phyloP scores from a whole-genome alignment of 2,113 vertebrate genomes.

The Notarius quadriscutis region DNA sequence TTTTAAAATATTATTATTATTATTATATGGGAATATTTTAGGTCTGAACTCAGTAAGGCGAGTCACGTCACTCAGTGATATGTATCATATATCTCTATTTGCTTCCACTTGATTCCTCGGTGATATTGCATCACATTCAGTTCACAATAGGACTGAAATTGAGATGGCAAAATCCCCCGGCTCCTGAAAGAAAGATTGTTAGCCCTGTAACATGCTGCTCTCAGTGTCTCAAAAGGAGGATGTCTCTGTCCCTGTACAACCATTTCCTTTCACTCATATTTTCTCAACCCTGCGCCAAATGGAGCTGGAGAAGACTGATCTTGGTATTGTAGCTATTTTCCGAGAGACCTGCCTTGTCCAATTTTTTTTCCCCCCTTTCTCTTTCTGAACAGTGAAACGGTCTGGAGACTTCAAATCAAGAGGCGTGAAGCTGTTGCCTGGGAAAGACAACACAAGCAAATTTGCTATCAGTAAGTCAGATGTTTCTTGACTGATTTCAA shows the following conservation, averaged over 20 bases:
- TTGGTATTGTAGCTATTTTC: constrained; percentile 6
- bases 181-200: constrained; percentile 16
- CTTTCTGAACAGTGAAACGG: constrained; percentile 96
- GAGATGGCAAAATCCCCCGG: neutral
- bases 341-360: neutral
- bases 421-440: constrained; percentile 99
- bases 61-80: neutral
- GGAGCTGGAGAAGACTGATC: constrained; percentile 12
- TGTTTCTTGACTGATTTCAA: constrained; percentile 56
- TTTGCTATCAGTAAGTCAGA: constrained; percentile 97
- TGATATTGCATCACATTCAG: neutral
- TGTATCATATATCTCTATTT: neutral
- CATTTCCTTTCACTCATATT: constrained; percentile 10
- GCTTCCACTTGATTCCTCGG: neutral
- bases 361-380: constrained; percentile 58
- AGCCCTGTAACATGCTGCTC: constrained; percentile 6
- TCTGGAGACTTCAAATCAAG: constrained; percentile 99
- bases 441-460: constrained; percentile 99
- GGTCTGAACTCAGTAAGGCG: neutral
- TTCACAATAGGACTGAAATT: neutral
- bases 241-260: neutral
- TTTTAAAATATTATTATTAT: neutral
- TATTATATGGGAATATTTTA: too few relatives aligned
- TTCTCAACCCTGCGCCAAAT: constrained; percentile 6
- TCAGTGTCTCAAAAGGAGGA: constrained; percentile 5